A percentile compares a stretch with the other conserved stretches of the same genome.
Evolutionary conservation across 2,888 invertebrate species (phyloP).

Genomic region (Hypsopygia costalis): DNA sequence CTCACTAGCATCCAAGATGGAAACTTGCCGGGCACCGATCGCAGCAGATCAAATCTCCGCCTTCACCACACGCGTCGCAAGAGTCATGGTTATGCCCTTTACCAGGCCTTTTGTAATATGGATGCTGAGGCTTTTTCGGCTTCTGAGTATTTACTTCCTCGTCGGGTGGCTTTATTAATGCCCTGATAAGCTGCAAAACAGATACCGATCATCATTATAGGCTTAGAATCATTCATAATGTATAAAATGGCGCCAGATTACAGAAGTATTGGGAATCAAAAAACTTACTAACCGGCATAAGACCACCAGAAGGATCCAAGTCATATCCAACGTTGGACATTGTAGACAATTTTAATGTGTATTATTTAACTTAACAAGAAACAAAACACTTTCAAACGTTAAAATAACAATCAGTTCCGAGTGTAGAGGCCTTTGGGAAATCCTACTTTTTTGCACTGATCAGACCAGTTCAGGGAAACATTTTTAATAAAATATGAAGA

Average conservation of each 20-base stretch:
- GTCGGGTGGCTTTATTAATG: slow-evolving; percentile 92
- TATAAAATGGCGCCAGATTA: slow-evolving; percentile 45
- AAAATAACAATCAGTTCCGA: too few relatives aligned
- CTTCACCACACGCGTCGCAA: slow-evolving; percentile 97
- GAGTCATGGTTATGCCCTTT: slow-evolving; percentile 95
- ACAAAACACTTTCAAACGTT: too few relatives aligned
- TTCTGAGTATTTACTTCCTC: slow-evolving; percentile 83
- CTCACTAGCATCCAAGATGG: slow-evolving; percentile 97
- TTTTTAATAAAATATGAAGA: neutral
- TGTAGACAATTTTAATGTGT: slow-evolving; percentile 21
- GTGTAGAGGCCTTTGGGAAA: too few relatives aligned
- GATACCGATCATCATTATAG: too few relatives aligned
- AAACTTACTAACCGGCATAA: slow-evolving; percentile 90
- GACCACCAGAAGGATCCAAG: slow-evolving; percentile 88
- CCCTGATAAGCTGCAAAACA: slow-evolving; percentile 88
- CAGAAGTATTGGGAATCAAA: slow-evolving; percentile 15
- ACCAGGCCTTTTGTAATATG: slow-evolving; percentile 92
- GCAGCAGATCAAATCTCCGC: slow-evolving; percentile 96
- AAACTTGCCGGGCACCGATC: slow-evolving; percentile 98
- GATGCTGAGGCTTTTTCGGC: slow-evolving; percentile 85
- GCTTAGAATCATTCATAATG: too few relatives aligned
- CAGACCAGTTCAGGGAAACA: neutral
- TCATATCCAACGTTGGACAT: slow-evolving; percentile 85
- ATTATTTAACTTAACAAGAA: too few relatives aligned
- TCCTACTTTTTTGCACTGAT: neutral